Conservation (phyloP, 2,888 invertebrate species). For the Tipula lateralis region DNA sequence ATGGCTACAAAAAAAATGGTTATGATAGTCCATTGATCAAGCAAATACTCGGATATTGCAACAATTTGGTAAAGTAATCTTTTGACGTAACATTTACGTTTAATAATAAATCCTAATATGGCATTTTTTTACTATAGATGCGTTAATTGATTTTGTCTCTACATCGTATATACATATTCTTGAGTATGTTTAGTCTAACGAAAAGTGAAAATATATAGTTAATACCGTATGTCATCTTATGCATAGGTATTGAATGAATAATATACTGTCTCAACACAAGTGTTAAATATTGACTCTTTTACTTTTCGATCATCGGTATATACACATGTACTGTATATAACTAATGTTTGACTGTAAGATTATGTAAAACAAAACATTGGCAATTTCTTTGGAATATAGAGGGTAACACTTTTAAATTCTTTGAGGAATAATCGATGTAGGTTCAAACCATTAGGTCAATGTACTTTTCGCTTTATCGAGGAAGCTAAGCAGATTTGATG, state of each 20-base stretch:
- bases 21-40: neutral
- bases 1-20: no score
- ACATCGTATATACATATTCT: neutral
- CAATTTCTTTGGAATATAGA: neutral
- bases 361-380: neutral
- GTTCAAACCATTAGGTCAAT: neutral
- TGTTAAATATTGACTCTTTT: neutral
- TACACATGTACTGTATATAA: neutral
- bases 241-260: neutral
- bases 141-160: constrained; percentile 1
- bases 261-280: neutral
- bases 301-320: neutral
- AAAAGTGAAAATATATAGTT: neutral
- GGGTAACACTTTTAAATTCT: neutral
- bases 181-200: neutral
- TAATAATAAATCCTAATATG: neutral
- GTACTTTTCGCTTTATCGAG: neutral
- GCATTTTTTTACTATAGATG: neutral
- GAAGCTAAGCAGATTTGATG: neutral
- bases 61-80: neutral
- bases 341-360: neutral
- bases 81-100: neutral
- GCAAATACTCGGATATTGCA: neutral
- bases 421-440: neutral
- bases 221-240: neutral